Percentiles rank a stretch among this genome's conserved stretches.
Conservation (phyloP, 2,888 invertebrate species). For the Lycaena phlaeas region DNA sequence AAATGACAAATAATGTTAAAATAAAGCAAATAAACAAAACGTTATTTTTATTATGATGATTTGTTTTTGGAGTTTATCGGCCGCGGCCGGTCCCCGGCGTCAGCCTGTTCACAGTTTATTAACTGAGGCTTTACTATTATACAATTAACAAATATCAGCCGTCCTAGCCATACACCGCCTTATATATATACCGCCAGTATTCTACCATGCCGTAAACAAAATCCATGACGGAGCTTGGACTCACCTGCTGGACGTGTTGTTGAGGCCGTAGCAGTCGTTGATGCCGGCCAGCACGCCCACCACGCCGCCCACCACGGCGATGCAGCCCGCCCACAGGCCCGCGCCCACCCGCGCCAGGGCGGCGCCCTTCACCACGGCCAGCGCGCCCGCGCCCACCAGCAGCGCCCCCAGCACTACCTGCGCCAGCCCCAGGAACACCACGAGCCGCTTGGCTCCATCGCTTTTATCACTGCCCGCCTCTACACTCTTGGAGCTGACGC, state of each 20-base stretch:
- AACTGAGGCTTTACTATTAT: too few relatives aligned
- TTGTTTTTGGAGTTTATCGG: too few relatives aligned
- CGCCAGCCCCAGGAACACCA: slow-evolving; percentile 70
- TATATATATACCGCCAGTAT: too few relatives aligned
- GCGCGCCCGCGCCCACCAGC: slow-evolving; percentile 75
- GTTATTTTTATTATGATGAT: too few relatives aligned
- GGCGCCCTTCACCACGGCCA: slow-evolving; percentile 76
- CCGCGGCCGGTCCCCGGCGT: too few relatives aligned
- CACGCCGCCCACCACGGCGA: slow-evolving; percentile 75
- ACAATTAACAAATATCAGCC: too few relatives aligned
- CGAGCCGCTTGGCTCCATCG: slow-evolving; percentile 33
- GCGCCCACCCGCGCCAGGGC: slow-evolving; percentile 73
- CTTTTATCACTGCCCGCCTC: slow-evolving; percentile 46
- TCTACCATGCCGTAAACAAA: too few relatives aligned
- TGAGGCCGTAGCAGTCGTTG: slow-evolving; percentile 67
- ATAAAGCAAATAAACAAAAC: too few relatives aligned
- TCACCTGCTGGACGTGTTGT: slow-evolving; percentile 41
- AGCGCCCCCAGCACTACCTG: slow-evolving; percentile 77
- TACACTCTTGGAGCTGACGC: slow-evolving; percentile 56
- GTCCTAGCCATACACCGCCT: too few relatives aligned
- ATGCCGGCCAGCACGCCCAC: slow-evolving; percentile 76
- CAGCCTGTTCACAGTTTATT: too few relatives aligned
- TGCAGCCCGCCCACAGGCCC: slow-evolving; percentile 78
- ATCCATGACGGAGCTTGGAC: too few relatives aligned
- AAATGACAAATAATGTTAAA: too few relatives aligned